A percentile compares a stretch with the other conserved stretches of the same genome.
These are phyloP conservation scores for Phrixothrix hirtus DNA, from an alignment of 2,888 invertebrate genomes.

Conservation along the genomic window DNA sequence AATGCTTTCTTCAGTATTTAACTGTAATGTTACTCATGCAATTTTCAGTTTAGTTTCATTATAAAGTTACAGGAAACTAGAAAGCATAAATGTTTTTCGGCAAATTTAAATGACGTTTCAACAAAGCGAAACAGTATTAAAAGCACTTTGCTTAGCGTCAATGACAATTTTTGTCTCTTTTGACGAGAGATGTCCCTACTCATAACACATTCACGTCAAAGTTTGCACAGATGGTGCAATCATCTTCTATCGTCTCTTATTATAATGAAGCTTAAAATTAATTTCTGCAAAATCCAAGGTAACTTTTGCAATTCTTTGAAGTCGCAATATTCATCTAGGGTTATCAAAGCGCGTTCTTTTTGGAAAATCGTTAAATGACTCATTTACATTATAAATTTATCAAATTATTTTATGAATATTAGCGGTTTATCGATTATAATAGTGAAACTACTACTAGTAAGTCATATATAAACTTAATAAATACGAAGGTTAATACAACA, in stretches of 20 bases:
- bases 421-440: slow-evolving; percentile 34
- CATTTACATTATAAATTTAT: slow-evolving; percentile 8
- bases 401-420: slow-evolving; percentile 30
- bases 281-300: slow-evolving; percentile 35
- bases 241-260: slow-evolving; percentile 30
- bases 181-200: slow-evolving; percentile 36
- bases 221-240: slow-evolving; percentile 36
- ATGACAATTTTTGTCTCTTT: slow-evolving; percentile 38
- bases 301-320: slow-evolving; percentile 1
- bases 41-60: no score
- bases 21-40: no score
- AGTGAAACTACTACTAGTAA: slow-evolving; percentile 45
- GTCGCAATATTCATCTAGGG: slow-evolving; percentile 3
- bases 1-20: no score
- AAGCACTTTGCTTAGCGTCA: slow-evolving; percentile 31
- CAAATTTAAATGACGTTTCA: no score
- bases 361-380: neutral
- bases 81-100: no score
- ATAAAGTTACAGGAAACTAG: no score
- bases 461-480: slow-evolving; percentile 48
- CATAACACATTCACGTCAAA: slow-evolving; percentile 37
- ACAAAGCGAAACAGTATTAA: no score
- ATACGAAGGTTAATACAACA: slow-evolving; percentile 34
- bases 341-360: slow-evolving; percentile 1
- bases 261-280: slow-evolving; percentile 42